Conservation (phyloP, 2,888 invertebrate genomes). For the Uropetala carovei region DNA sequence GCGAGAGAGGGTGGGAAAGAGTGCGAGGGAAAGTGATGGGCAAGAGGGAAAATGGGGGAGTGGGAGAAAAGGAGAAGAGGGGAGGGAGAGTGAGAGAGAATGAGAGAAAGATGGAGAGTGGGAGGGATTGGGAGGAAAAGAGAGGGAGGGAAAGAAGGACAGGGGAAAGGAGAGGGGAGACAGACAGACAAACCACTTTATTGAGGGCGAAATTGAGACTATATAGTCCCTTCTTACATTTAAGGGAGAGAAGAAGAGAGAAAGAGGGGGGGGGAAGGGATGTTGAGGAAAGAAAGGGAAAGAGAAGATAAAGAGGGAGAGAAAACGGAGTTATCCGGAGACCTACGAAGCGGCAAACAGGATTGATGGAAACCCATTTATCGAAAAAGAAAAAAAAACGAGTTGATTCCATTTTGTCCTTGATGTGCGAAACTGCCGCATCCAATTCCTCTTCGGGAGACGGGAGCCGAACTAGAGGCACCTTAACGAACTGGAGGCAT, state of each 20-base stretch:
- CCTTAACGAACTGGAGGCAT: neutral
- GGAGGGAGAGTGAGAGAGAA: neutral
- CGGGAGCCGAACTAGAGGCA: neutral
- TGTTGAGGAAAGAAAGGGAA: conserved; percentile 16
- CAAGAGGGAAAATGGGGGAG: too few relatives aligned
- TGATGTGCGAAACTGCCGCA: neutral
- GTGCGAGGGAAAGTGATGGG: too few relatives aligned
- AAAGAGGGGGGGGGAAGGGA: too few relatives aligned
- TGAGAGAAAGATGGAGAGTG: neutral
- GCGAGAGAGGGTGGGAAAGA: too few relatives aligned
- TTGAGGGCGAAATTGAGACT: too few relatives aligned
- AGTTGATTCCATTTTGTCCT: neutral
- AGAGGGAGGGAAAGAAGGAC: neutral
- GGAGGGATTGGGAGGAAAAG: too few relatives aligned
- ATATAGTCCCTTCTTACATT: too few relatives aligned
- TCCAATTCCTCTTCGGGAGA: neutral
- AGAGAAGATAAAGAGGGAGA: neutral
- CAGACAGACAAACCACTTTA: too few relatives aligned
- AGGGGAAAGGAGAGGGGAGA: too few relatives aligned
- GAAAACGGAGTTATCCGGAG: neutral
- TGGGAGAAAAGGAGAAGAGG: neutral
- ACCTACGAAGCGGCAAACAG: neutral
- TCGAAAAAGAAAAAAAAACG: neutral
- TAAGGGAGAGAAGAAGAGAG: too few relatives aligned
- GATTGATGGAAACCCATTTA: neutral